phyloP scores from a whole-genome alignment of 2,888 invertebrate species.

The Cheilosia scutellata region DNA sequence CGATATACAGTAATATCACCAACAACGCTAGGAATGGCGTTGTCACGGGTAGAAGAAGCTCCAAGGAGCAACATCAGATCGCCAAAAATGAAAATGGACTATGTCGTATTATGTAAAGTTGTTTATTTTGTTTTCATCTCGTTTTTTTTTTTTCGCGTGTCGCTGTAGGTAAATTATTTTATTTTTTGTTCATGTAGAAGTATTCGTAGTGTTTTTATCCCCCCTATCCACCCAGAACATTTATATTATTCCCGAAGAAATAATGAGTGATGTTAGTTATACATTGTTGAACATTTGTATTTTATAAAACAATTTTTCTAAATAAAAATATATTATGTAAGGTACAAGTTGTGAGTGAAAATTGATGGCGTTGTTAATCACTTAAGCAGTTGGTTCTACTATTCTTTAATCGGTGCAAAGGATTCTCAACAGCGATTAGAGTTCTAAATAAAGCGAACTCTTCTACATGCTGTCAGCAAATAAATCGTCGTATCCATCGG shows the following conservation, averaged over 20 bases:
- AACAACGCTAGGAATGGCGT: constrained; percentile 40
- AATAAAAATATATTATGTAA: constrained; percentile 46
- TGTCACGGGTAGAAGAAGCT: constrained; percentile 9
- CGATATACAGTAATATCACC: constrained; percentile 42
- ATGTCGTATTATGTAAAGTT: constrained; percentile 65
- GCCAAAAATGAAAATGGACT: constrained; percentile 66
- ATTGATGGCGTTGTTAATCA: neutral
- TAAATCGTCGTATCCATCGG: too few species aligned
- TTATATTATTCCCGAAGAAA: constrained; percentile 37
- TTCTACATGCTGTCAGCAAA: too few species aligned
- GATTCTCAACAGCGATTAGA: too few species aligned
- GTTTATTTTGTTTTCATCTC: constrained; percentile 7
- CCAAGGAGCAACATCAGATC: constrained; percentile 55
- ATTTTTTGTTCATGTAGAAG: neutral
- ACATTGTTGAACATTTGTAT: constrained; percentile 72
- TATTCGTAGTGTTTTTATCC: constrained; percentile 30
- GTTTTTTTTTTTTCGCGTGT: constrained; percentile 7
- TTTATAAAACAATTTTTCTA: constrained; percentile 64
- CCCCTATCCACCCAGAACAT: neutral
- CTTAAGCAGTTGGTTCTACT: too few species aligned
- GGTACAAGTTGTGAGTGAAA: constrained; percentile 22
- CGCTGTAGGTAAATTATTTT: constrained; percentile 60
- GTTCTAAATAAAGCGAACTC: too few species aligned
- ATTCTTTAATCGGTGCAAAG: too few species aligned
- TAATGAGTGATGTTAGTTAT: constrained; percentile 70